Evolutionary conservation across 1,140 invertebrate genomes (phyloP).

Genomic region (Anastatus disparis): DNA sequence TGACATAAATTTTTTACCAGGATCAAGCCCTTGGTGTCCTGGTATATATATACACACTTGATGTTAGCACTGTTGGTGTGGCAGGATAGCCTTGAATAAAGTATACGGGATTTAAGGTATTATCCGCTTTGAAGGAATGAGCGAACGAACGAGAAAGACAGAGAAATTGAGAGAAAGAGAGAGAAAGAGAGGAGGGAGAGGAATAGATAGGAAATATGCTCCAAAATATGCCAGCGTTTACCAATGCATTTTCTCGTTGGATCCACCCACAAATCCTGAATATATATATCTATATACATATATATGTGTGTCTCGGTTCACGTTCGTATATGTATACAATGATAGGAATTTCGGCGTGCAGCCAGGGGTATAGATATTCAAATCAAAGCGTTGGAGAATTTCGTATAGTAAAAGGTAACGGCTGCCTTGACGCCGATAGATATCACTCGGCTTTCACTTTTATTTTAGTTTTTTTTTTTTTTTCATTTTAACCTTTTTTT

Average conservation of each 20-base stretch:
- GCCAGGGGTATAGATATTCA: not conserved
- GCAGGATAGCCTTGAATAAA: not conserved
- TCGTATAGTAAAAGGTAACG: too few relatives aligned
- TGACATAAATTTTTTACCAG: not conserved
- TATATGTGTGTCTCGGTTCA: too few relatives aligned
- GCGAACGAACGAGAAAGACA: not conserved
- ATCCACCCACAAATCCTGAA: not conserved
- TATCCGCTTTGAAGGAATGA: constrained; percentile 3
- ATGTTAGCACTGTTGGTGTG: not conserved
- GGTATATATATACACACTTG: too few relatives aligned
- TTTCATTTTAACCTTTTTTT: too few relatives aligned
- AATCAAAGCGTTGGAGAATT: not conserved
- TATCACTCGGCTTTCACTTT: too few relatives aligned
- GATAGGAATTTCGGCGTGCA: not conserved
- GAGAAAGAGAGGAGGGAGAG: not conserved
- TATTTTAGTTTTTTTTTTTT: too few relatives aligned
- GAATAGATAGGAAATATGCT: not conserved
- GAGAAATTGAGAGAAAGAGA: constrained; percentile 10
- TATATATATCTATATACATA: too few relatives aligned
- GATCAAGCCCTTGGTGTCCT: too few relatives aligned
- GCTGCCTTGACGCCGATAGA: constrained; percentile 27
- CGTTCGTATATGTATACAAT: too few relatives aligned
- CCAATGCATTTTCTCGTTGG: not conserved
- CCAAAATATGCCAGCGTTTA: not conserved
- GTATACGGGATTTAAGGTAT: not conserved